These are phyloP conservation scores for Heterochromis multidens DNA, from an alignment of 2,113 vertebrate species.

Conservation along the genomic window DNA sequence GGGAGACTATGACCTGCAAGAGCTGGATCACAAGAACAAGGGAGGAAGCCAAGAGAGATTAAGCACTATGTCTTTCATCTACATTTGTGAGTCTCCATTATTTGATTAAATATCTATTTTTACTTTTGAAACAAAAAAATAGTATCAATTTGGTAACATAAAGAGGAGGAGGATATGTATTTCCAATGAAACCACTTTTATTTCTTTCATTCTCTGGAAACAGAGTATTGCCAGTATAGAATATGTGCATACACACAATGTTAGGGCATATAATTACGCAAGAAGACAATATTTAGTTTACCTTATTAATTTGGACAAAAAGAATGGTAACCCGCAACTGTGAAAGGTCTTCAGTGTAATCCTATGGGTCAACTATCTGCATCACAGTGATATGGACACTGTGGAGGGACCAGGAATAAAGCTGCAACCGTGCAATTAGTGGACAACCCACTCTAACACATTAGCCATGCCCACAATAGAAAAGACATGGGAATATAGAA, in stretches of 20 bases:
- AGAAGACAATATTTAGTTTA: neutral
- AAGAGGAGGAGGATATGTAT: neutral
- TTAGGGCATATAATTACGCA: neutral
- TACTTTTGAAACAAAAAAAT: too few species aligned
- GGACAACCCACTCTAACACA: neutral
- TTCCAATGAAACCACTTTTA: neutral
- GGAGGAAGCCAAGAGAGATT: neutral
- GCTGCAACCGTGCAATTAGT: neutral
- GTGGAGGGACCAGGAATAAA: neutral
- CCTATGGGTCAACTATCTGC: too few species aligned
- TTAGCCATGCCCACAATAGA: neutral
- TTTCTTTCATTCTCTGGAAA: neutral
- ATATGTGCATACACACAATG: neutral
- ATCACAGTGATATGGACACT: neutral
- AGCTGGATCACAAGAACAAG: neutral
- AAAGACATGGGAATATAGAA: neutral
- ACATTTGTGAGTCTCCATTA: neutral
- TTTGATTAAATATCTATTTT: neutral
- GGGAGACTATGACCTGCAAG: conserved; percentile 3
- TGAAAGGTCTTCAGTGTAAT: neutral
- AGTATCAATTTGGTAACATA: too few species aligned
- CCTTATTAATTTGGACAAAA: neutral
- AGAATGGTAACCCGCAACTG: neutral
- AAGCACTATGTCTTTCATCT: neutral
- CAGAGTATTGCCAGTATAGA: neutral